phyloP scores from a whole-genome alignment of 2,113 vertebrate genomes.

The Vidua chalybeata region DNA sequence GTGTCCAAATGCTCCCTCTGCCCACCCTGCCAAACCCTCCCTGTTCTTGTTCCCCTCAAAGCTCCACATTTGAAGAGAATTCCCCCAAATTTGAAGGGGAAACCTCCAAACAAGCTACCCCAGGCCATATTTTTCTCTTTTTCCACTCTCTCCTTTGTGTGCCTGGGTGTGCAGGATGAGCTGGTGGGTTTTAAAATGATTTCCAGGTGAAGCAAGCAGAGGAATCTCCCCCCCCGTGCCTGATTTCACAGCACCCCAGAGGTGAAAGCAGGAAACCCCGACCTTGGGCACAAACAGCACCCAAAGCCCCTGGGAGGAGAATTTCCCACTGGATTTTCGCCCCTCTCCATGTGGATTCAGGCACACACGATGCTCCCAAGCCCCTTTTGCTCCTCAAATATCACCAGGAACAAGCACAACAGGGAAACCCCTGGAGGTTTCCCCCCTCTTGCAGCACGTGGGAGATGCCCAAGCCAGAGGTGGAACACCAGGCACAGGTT shows the following conservation, averaged over 20 bases:
- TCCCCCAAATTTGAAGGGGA: background rate
- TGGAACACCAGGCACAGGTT: background rate
- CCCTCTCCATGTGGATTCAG: background rate
- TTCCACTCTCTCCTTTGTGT: background rate
- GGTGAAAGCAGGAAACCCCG: background rate
- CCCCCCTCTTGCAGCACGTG: background rate
- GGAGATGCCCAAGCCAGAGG: background rate
- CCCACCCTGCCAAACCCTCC: background rate
- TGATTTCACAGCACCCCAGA: background rate
- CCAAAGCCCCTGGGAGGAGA: background rate
- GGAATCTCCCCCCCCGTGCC: background rate
- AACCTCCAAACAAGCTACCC: background rate
- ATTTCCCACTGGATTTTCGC: background rate
- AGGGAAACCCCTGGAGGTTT: background rate
- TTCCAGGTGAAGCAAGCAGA: background rate
- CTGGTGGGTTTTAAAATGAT: background rate
- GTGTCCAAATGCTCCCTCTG: background rate
- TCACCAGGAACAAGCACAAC: background rate
- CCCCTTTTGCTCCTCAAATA: background rate
- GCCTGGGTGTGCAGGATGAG: background rate
- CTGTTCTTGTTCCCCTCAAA: too few species aligned
- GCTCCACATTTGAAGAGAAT: background rate
- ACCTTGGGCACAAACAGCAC: background rate
- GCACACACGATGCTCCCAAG: background rate
- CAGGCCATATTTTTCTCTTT: background rate